phyloP scores from a whole-genome alignment of 2,113 vertebrate species.

The Chloropsis cyanopogon region DNA sequence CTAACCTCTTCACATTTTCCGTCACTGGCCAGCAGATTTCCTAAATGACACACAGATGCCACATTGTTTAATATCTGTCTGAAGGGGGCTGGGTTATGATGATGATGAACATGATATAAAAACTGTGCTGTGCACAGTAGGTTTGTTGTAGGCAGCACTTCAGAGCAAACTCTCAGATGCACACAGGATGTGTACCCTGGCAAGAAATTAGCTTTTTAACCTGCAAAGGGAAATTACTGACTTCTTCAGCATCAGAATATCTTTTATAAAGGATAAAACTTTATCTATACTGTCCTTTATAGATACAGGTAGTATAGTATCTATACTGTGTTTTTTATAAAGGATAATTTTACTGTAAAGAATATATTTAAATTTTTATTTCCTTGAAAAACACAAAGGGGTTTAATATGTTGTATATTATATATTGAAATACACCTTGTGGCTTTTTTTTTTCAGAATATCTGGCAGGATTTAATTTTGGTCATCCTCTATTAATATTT shows the following conservation, averaged over 20 bases:
- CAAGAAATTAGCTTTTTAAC: background rate
- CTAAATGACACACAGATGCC: background rate
- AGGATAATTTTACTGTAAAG: background rate
- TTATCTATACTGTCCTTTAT: too few species aligned
- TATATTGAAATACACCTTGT: background rate
- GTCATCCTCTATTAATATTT: background rate
- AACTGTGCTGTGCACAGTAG: background rate
- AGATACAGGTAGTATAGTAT: too few species aligned
- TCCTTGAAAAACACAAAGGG: accelerated
- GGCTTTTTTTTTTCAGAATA: background rate
- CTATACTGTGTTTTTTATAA: background rate
- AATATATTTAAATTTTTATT: background rate
- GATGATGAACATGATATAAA: background rate
- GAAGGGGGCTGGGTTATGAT: background rate
- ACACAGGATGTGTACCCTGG: background rate
- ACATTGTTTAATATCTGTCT: background rate
- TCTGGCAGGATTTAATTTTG: background rate
- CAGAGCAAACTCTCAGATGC: background rate
- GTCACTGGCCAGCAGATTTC: background rate
- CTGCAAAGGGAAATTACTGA: background rate
- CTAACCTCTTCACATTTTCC: background rate
- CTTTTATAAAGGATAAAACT: background rate
- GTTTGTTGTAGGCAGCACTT: background rate
- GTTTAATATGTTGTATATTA: accelerated
- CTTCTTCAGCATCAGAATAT: background rate